Base-by-base conservation (phyloP, 2,113 vertebrate genomes). In the Monopterus albus region DNA sequence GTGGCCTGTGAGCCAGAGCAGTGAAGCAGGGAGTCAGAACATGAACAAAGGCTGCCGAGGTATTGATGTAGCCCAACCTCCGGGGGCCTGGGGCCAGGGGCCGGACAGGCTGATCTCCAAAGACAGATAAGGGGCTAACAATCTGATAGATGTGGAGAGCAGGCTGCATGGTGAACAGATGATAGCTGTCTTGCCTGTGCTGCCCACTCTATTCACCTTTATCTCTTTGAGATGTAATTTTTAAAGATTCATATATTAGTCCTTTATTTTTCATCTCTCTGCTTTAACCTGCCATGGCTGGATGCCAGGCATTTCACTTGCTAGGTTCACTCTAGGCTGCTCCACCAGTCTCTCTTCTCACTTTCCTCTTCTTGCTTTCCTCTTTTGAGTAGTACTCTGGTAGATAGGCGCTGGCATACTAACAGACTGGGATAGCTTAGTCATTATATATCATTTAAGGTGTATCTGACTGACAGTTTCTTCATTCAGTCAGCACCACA, bases 361-460 rank as follows among this genome's bases (percentile, higher is more conserved):
- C 77, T 66, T 78, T 79, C 55, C 67, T 75, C 78, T 56, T 78
- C 82, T 87, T 51, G 0, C 78, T 56, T 80, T 81, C 60, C 78
- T 61, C 57, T 42, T 75, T 63, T 71, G 72, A 78, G 70, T 38
- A 57, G 64, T 55, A 6, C 64, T 45, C 62, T 81, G 78, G 72
- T 79, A 82, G 79, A 82, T 60, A 74, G 72, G 62, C 69, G 70
- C 86, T 87, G 83, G 80, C 82, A 60, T 42, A 29, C 75, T 65
- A 65, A 85, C 86, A 88, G 80, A 61, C 60, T 64, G 46, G 79
- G 72, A 86, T 70, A 66, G 85, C 85, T 89, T 63, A 64, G 75
- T 87, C 89, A 84, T 86, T 85, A 84, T 84, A 59, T 72, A 88
- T 87, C 83, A 88, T 81, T 88, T 75, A 80, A 65, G 67, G 72